These are phyloP conservation scores for Chromoteleia sp. DNA, from an alignment of 2,888 invertebrate genomes.

Conservation along the genomic window DNA sequence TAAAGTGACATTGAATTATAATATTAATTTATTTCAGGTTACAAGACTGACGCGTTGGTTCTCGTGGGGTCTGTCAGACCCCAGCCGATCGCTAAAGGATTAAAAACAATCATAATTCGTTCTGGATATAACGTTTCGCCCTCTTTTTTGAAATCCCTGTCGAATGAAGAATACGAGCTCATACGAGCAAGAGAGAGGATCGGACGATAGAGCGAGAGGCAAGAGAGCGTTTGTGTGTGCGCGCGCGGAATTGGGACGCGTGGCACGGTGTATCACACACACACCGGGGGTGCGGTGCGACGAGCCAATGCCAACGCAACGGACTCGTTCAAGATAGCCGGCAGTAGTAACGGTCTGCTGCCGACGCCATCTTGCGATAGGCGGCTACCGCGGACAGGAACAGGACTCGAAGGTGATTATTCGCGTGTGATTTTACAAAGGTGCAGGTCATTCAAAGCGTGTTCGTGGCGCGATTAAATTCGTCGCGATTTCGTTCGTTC, in stretches of 20 bases:
- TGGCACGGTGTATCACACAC: slow-evolving; percentile 42
- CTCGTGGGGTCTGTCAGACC: not conserved
- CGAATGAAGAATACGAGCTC: not conserved
- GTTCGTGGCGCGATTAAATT: not conserved
- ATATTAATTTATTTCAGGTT: not conserved
- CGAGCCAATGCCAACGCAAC: slow-evolving; percentile 61
- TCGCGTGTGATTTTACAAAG: slow-evolving; percentile 69
- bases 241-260: slow-evolving; percentile 56
- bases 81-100: not conserved
- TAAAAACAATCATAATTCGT: slow-evolving; percentile 17
- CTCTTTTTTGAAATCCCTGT: slow-evolving; percentile 18
- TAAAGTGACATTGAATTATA: too few relatives aligned
- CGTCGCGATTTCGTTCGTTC: slow-evolving; percentile 19
- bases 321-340: slow-evolving; percentile 59
- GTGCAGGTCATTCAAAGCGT: not conserved
- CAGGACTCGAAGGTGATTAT: slow-evolving; percentile 75
- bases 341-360: slow-evolving; percentile 58
- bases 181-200: slow-evolving; percentile 9
- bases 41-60: not conserved
- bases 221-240: slow-evolving; percentile 35
- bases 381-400: slow-evolving; percentile 87
- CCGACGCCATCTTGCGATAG: slow-evolving; percentile 90
- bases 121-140: slow-evolving; percentile 19
- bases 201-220: not conserved
- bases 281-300: slow-evolving; percentile 56